phyloP scores from a whole-genome alignment of 1,140 invertebrate species.

The Euglossa dilemma region DNA sequence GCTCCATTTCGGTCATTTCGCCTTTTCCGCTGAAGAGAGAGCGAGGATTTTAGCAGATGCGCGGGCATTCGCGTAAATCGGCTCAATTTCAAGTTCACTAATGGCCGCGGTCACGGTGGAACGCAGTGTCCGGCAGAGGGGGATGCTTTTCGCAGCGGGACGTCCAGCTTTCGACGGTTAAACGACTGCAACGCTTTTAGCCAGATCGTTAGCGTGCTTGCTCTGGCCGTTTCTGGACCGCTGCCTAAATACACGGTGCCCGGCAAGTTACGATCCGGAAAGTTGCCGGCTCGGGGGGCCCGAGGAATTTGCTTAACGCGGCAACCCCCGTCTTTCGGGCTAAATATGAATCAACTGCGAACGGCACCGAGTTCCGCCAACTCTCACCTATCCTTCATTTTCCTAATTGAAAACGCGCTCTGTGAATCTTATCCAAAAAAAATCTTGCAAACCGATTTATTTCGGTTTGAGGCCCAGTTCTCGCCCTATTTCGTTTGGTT shows the following conservation, averaged over 20 bases:
- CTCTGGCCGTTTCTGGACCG: slow-evolving; percentile 29
- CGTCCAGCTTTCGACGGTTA: slow-evolving; percentile 48
- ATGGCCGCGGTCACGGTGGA: slow-evolving; percentile 39
- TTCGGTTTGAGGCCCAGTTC: too few species aligned
- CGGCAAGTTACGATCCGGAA: background rate
- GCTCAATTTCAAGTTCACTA: slow-evolving; percentile 55
- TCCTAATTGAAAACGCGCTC: background rate
- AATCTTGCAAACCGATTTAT: too few species aligned
- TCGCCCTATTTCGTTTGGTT: too few species aligned
- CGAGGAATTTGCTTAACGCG: slow-evolving; percentile 1
- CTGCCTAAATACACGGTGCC: slow-evolving; percentile 19
- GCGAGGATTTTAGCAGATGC: background rate
- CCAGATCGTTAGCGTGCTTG: slow-evolving; percentile 45
- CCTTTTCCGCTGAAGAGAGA: background rate
- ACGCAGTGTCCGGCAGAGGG: background rate
- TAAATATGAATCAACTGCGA: background rate
- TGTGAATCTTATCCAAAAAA: too few species aligned
- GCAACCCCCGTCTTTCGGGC: background rate
- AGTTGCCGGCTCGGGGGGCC: background rate
- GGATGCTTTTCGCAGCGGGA: slow-evolving; percentile 19
- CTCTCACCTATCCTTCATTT: background rate
- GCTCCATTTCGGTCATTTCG: background rate
- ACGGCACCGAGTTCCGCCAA: background rate
- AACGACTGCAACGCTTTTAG: slow-evolving; percentile 50
- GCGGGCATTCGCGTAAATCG: slow-evolving; percentile 40